phyloP scores from a whole-genome alignment of 2,888 invertebrate species.

The Crossocerus cetratus region DNA sequence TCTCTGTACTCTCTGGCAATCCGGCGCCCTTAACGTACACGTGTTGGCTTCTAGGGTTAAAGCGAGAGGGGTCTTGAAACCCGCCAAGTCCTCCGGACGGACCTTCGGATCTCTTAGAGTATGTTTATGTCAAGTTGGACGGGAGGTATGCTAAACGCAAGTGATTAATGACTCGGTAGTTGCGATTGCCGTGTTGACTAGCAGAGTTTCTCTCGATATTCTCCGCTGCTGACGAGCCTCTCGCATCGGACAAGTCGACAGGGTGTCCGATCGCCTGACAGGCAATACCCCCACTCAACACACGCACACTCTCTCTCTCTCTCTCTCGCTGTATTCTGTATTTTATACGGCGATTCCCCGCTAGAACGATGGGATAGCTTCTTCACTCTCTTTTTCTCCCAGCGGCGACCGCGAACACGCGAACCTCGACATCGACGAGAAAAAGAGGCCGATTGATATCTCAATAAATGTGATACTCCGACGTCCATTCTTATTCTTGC shows the following conservation, averaged over 20 bases:
- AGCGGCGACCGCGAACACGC: background rate
- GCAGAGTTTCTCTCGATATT: too few relatives aligned
- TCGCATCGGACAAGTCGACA: too few relatives aligned
- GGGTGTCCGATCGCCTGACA: too few relatives aligned
- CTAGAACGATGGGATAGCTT: background rate
- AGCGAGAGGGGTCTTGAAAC: slow-evolving; percentile 14
- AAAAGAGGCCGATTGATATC: background rate
- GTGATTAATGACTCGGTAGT: slow-evolving; percentile 17
- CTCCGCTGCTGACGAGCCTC: too few relatives aligned
- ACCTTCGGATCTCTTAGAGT: slow-evolving; percentile 49
- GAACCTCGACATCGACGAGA: background rate
- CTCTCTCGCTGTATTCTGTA: background rate
- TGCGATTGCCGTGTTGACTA: background rate
- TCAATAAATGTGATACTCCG: slow-evolving; percentile 2
- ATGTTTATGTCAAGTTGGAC: slow-evolving; percentile 43
- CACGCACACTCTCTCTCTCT: background rate
- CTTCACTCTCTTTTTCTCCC: background rate
- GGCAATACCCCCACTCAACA: background rate
- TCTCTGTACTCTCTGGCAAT: background rate
- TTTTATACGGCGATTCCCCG: background rate
- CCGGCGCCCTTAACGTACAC: background rate
- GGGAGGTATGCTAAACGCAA: background rate
- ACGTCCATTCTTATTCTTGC: background rate
- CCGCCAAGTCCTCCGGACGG: slow-evolving; percentile 34
- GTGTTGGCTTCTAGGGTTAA: slow-evolving; percentile 36